Conservation (phyloP, 2,113 vertebrate genomes). For the Pontoporia blainvillei region DNA sequence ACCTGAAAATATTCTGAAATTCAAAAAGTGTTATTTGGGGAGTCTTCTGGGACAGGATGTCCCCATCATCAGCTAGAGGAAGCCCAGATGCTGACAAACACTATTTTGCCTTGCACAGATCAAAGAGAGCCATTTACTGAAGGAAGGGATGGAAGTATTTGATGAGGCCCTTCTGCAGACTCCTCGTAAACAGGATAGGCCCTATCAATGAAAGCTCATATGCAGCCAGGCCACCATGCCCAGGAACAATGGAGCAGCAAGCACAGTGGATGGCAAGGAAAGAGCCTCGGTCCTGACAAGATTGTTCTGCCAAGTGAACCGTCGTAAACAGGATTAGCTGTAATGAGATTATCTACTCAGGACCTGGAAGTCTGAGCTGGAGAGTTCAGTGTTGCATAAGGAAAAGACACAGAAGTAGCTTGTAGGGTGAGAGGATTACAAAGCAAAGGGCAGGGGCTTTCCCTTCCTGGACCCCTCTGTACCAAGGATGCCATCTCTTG, state of each 20-base stretch:
- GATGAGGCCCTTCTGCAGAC: slow-evolving; percentile 62
- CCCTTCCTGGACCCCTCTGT: neutral
- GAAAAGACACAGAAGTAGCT: neutral
- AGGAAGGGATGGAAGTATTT: slow-evolving; percentile 63
- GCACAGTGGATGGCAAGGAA: slow-evolving; percentile 61
- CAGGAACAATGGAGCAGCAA: slow-evolving; percentile 64
- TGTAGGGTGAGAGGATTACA: neutral
- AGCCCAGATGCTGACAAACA: slow-evolving; percentile 69
- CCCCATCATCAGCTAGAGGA: slow-evolving; percentile 53
- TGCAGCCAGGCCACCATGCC: neutral
- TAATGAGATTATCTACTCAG: slow-evolving; percentile 78
- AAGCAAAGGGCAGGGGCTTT: neutral
- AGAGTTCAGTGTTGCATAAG: neutral
- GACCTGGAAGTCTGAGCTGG: neutral
- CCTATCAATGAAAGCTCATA: slow-evolving; percentile 42
- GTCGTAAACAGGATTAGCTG: slow-evolving; percentile 78
- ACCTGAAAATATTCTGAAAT: slow-evolving; percentile 66
- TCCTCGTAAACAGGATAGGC: slow-evolving; percentile 65
- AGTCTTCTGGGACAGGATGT: slow-evolving; percentile 67
- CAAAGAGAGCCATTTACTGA: slow-evolving; percentile 71
- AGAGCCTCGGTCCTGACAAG: slow-evolving; percentile 42
- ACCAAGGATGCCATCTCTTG: neutral
- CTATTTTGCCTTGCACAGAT: slow-evolving; percentile 52
- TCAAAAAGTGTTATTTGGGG: slow-evolving; percentile 60
- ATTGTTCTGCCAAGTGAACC: slow-evolving; percentile 68